These are phyloP conservation scores for Erythrocercus mccallii DNA, from an alignment of 2,113 vertebrate genomes.

Conservation along the genomic window DNA sequence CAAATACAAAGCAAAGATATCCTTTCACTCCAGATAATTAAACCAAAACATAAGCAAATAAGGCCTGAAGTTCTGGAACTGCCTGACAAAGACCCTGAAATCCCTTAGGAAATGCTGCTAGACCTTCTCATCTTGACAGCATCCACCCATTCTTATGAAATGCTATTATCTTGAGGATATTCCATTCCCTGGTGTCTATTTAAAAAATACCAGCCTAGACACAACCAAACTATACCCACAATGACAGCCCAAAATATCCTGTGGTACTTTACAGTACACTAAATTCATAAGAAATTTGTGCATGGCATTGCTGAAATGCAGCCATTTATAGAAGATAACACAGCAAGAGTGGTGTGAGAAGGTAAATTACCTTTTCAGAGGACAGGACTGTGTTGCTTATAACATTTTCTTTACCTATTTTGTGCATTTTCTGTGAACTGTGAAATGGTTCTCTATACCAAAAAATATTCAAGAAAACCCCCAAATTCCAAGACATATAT, in stretches of 20 bases:
- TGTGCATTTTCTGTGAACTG: not conserved
- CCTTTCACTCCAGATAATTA: constrained; percentile 44
- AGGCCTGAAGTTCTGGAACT: not conserved
- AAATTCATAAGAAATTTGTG: not conserved
- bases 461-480: not conserved
- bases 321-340: not conserved
- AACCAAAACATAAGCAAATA: constrained; percentile 8
- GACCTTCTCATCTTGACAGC: not conserved
- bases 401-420: not conserved
- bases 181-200: not conserved
- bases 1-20: constrained; percentile 44
- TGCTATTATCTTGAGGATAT: not conserved
- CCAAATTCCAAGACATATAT: not conserved
- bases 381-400: not conserved
- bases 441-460: not conserved
- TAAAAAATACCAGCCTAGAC: not conserved
- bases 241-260: not conserved
- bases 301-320: not conserved
- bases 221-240: not conserved
- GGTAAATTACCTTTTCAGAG: not conserved
- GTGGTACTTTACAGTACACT: not conserved
- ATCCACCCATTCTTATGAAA: not conserved
- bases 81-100: not conserved
- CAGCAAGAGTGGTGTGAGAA: not conserved
- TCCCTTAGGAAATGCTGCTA: not conserved